Evolutionary conservation across 2,113 vertebrate genomes (phyloP), one percentile per base, ranked within the genome.

Genomic region (Suncus etruscus): DNA sequence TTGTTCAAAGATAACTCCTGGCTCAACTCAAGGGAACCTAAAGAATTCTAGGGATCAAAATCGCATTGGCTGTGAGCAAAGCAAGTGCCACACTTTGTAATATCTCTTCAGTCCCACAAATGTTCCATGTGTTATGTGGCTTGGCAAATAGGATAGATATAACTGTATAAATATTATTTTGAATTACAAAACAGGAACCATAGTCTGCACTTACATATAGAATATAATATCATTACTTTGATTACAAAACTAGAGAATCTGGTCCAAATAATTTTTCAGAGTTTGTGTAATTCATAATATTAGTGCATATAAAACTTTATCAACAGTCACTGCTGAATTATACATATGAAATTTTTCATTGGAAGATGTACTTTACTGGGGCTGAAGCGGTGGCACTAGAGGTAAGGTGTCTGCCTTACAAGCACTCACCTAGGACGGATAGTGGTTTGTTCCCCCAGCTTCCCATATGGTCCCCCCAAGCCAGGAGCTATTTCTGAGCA

Each of bases 301-400:
- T 31, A 73, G 8, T 72, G 10, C 68, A 63, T 75, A 68, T 31
- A 81, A 93, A 94, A 87, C 86, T 81, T 79, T 78, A 86, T 24
- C 27, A 84, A 75, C 12, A n/a, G 6, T 95, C 2, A 87, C 77
- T 94, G 18, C 27, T 93, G 50, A 39, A 58, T 92, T 74, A 83
- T 72, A 68, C 66, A 20, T 8, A 20, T 65, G 6, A 76, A 32
- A 4, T 90, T 11, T 95, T 95, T 68, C 4, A 76, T 93, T 95
- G 83, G 88, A 45, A 87, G 31, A 4, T 87, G 5, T 83, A 39
- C 39, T 39, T 39, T 39, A 39, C 39, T 39, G 39, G 39, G 39
- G 39, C 39, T 39, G 5, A 3, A 39, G 39, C 5, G 39, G 39
- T 39, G 39, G 39, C 5, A 5, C 5, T 39, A 39, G 39, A 39